A percentile compares a stretch with the other conserved stretches of the same genome.
phyloP scores from a whole-genome alignment of 1,140 invertebrate species.

The Pogonus chalceus region DNA sequence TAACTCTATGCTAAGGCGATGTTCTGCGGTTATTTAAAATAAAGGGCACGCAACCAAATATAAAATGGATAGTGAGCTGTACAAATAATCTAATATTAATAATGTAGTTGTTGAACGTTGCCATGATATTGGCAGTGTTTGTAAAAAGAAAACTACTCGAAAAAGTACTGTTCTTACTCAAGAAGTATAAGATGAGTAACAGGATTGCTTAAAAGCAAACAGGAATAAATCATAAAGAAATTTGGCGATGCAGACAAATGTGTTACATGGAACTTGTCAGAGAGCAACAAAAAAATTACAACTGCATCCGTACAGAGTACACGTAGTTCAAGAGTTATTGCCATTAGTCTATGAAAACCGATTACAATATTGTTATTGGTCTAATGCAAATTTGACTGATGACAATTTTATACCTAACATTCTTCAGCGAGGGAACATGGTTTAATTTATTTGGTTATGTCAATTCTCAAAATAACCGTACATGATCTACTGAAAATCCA shows the following conservation, averaged over 20 bases:
- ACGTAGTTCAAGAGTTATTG: constrained; percentile 11
- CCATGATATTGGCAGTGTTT: too few species aligned
- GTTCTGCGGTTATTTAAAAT: too few species aligned
- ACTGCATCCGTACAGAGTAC: constrained; percentile 12
- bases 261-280: constrained; percentile 11
- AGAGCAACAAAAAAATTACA: constrained; percentile 11
- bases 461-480: constrained; percentile 6
- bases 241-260: constrained; percentile 11
- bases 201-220: too few species aligned
- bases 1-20: too few species aligned
- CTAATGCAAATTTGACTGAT: not conserved
- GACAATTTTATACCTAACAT: constrained; percentile 7
- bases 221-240: too few species aligned
- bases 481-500: constrained; percentile 9
- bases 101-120: too few species aligned
- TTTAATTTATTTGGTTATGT: constrained; percentile 9
- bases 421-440: constrained; percentile 10
- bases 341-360: constrained; percentile 10
- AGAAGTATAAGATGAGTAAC: too few species aligned
- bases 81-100: too few species aligned
- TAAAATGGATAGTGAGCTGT: too few species aligned
- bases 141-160: too few species aligned
- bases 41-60: too few species aligned
- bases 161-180: too few species aligned
- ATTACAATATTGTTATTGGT: constrained; percentile 15